phyloP scores from a whole-genome alignment of 2,113 vertebrate species.

The Sisor rabdophorus region DNA sequence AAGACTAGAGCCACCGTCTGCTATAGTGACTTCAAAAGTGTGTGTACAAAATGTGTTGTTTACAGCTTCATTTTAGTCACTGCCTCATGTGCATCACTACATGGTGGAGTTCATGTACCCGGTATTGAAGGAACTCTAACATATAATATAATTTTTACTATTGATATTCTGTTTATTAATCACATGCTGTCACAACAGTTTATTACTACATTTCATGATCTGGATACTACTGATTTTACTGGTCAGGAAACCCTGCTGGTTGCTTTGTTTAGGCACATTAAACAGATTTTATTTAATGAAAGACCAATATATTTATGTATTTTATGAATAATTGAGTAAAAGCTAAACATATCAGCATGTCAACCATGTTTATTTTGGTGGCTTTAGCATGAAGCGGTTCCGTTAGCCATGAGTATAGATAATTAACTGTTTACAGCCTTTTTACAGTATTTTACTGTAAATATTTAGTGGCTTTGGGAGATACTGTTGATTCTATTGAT shows the following conservation, averaged over 20 bases:
- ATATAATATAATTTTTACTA: neutral
- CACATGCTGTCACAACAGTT: neutral
- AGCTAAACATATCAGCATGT: constrained; percentile 45
- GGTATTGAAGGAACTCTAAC: neutral
- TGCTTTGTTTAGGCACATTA: constrained; percentile 38
- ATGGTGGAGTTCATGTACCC: neutral
- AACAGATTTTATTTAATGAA: constrained; percentile 8
- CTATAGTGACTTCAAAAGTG: constrained; percentile 32
- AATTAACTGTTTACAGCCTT: constrained; percentile 29
- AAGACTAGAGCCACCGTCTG: neutral
- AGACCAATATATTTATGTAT: constrained; percentile 35
- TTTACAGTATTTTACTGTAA: constrained; percentile 12
- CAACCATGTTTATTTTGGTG: constrained; percentile 29
- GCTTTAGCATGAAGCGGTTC: constrained; percentile 46
- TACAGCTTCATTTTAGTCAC: constrained; percentile 18
- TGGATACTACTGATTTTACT: neutral
- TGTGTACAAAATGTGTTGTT: constrained; percentile 3
- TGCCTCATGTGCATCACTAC: neutral
- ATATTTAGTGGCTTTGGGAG: constrained; percentile 12
- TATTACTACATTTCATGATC: neutral
- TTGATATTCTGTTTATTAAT: neutral
- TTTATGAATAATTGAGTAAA: constrained; percentile 57
- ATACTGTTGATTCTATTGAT: constrained; percentile 24
- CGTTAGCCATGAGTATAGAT: constrained; percentile 39
- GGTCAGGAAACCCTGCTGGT: neutral